These are phyloP conservation scores for Lysandra bellargus DNA, from an alignment of 2,888 invertebrate genomes.

Conservation along the genomic window DNA sequence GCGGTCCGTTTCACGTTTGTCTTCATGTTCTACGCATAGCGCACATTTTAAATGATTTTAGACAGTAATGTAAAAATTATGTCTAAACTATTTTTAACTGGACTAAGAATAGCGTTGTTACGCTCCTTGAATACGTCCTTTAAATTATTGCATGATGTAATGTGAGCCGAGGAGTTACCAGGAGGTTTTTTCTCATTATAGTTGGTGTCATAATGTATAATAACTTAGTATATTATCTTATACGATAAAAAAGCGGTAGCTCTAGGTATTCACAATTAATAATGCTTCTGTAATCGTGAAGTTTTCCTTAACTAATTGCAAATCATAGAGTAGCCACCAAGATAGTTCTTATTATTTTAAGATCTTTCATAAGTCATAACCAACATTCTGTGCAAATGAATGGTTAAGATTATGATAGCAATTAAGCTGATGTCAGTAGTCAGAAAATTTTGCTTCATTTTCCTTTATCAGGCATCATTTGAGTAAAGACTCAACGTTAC, in stretches of 20 bases:
- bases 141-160: background rate
- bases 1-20: too few relatives aligned
- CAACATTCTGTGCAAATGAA: background rate
- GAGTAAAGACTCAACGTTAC: too few relatives aligned
- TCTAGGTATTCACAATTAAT: background rate
- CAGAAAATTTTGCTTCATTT: too few relatives aligned
- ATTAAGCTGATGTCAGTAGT: too few relatives aligned
- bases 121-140: background rate
- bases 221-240: too few relatives aligned
- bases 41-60: background rate
- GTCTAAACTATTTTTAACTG: background rate
- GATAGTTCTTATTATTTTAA: too few relatives aligned
- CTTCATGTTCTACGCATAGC: background rate
- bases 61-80: background rate
- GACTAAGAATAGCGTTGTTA: background rate
- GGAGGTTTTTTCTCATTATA: background rate
- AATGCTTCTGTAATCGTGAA: background rate
- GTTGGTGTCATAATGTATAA: background rate
- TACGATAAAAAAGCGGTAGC: background rate
- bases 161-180: background rate
- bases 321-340: too few relatives aligned
- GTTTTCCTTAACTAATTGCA: background rate
- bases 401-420: too few relatives aligned
- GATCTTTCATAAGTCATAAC: too few relatives aligned
- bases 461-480: too few relatives aligned